Conservation (phyloP, 2,113 vertebrate species). For the Barnardius zonarius region DNA sequence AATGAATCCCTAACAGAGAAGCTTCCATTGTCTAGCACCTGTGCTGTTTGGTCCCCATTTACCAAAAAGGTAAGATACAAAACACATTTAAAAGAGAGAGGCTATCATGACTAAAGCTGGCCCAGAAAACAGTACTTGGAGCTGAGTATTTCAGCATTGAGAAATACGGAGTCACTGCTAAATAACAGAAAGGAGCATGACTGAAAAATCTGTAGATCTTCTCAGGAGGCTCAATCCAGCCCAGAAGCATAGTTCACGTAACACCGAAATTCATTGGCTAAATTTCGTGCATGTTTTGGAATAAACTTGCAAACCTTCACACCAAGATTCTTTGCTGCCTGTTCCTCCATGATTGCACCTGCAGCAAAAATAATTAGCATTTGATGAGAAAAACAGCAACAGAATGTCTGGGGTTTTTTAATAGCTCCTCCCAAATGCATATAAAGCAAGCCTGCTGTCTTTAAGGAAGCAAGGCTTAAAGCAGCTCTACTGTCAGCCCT, state of each 20-base stretch:
- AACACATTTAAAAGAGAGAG: not conserved
- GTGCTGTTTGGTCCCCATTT: not conserved
- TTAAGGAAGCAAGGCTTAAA: not conserved
- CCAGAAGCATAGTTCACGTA: conserved; percentile 86
- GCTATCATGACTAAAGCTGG: not conserved
- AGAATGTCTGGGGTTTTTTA: not conserved
- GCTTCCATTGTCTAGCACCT: not conserved
- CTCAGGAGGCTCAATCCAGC: conserved; percentile 63
- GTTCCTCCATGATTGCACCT: conserved; percentile 89
- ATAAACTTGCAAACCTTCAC: conserved; percentile 86
- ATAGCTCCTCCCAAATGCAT: not conserved
- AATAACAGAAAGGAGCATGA: not conserved
- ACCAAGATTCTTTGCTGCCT: conserved; percentile 80
- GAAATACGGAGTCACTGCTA: not conserved
- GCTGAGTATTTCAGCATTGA: not conserved
- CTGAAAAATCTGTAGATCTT: not conserved
- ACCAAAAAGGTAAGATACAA: not conserved
- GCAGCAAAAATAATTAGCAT: conserved; percentile 1
- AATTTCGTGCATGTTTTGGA: conserved; percentile 84
- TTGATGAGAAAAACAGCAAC: not conserved
- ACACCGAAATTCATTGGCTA: conserved; percentile 94
- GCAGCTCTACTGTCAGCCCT: not conserved
- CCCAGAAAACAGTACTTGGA: not conserved
- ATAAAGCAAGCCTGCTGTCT: rapidly evolving
- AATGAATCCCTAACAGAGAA: not conserved